Percentiles rank a stretch among this genome's conserved stretches.
Evolutionary conservation across 1,140 invertebrate genomes (phyloP).

Genomic region (Xylocopa sonorina): DNA sequence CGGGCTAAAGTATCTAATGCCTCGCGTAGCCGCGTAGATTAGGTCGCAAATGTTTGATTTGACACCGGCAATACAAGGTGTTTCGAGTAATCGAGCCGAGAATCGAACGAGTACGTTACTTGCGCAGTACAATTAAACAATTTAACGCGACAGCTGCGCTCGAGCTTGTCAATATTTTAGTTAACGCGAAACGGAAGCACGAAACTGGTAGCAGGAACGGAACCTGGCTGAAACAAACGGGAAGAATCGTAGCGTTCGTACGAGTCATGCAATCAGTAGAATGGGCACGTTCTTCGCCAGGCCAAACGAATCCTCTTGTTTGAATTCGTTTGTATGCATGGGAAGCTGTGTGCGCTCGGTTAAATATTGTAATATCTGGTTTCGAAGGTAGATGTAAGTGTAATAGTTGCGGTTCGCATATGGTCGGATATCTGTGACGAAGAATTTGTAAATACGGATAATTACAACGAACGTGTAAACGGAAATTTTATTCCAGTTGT

Average conservation of each 20-base stretch:
- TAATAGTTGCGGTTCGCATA: not conserved
- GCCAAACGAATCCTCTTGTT: not conserved
- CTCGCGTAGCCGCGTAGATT: not conserved
- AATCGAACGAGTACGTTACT: not conserved
- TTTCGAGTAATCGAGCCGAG: not conserved
- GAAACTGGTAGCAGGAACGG: not conserved
- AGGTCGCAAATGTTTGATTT: not conserved
- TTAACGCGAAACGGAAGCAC: no score
- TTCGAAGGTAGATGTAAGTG: not conserved
- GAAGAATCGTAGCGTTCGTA: not conserved
- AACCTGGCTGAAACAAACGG: not conserved
- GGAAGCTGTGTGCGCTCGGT: no score
- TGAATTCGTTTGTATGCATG: no score
- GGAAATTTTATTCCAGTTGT: no score
- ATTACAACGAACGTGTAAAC: not conserved
- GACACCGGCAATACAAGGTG: no score
- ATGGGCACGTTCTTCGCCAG: not conserved
- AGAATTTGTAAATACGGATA: no score
- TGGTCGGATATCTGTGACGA: not conserved
- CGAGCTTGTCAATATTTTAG: no score
- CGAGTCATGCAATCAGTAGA: not conserved
- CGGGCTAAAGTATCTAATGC: constrained; percentile 27
- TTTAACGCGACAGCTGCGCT: not conserved
- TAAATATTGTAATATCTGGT: not conserved
- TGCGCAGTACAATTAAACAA: not conserved